Percentiles rank a stretch among this genome's conserved stretches.
Conservation (phyloP, 2,113 vertebrate species). For the Chloropsis hardwickii region DNA sequence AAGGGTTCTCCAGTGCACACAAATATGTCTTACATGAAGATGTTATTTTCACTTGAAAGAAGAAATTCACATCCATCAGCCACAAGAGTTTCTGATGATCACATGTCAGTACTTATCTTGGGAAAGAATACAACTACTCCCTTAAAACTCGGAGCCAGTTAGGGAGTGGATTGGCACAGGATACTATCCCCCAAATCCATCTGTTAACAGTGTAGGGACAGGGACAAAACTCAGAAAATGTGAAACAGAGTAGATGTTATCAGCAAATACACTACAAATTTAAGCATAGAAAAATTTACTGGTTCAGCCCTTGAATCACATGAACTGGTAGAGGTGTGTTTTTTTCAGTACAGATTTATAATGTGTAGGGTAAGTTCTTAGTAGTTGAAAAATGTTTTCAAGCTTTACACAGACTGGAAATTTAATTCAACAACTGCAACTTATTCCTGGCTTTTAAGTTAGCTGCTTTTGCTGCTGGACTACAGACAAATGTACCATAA, state of each 20-base stretch:
- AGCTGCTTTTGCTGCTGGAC: background rate
- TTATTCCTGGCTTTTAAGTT: background rate
- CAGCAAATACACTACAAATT: background rate
- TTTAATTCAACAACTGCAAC: background rate
- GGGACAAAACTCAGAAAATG: background rate
- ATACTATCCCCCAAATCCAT: no score
- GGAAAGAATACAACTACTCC: background rate
- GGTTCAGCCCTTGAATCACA: background rate
- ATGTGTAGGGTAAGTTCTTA: background rate
- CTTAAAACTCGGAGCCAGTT: background rate
- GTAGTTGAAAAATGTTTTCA: background rate
- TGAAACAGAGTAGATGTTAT: background rate
- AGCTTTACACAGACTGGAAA: background rate
- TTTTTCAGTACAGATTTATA: background rate
- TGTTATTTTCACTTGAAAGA: background rate
- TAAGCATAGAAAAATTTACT: background rate
- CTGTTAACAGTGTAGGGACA: background rate
- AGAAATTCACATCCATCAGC: background rate
- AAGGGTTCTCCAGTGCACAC: background rate
- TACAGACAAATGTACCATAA: background rate
- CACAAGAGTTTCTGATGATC: background rate
- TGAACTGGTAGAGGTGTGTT: background rate
- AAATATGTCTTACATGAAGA: background rate
- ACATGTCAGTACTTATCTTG: background rate
- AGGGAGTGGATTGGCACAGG: background rate